These are phyloP conservation scores for Sapayoa aenigma DNA, from an alignment of 2,113 vertebrate genomes.

Conservation along the genomic window DNA sequence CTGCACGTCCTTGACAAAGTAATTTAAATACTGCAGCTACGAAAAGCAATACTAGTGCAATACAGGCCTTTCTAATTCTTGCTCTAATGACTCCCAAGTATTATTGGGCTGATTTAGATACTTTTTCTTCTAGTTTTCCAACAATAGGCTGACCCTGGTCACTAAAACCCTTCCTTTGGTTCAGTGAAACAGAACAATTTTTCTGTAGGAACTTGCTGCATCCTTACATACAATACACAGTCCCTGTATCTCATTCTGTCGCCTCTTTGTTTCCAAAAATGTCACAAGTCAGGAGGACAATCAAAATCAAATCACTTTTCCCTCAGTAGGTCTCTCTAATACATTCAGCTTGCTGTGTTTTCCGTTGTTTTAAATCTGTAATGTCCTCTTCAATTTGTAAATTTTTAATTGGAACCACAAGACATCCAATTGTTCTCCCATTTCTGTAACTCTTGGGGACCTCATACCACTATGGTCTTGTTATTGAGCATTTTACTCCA, in stretches of 20 bases:
- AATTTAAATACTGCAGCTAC: neutral
- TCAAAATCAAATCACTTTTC: constrained; percentile 47
- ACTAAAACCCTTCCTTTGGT: neutral
- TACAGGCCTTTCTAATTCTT: neutral
- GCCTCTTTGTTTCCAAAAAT: neutral
- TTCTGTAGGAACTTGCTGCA: neutral
- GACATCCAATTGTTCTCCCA: constrained; percentile 31
- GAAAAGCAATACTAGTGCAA: neutral
- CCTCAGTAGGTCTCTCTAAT: neutral
- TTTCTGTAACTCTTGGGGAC: constrained; percentile 17
- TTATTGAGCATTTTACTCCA: neutral
- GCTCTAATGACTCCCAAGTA: neutral
- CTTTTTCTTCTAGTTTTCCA: neutral
- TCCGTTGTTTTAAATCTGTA: constrained; percentile 26
- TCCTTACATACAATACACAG: neutral
- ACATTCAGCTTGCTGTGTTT: constrained; percentile 43
- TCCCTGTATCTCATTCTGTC: neutral
- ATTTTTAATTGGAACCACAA: constrained; percentile 54
- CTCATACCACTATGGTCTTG: neutral
- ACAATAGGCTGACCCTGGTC: neutral
- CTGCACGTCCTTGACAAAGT: too few species aligned
- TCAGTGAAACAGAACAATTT: neutral
- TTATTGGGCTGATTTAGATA: neutral
- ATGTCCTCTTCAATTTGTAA: constrained; percentile 36
- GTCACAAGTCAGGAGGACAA: constrained; percentile 41